Percentiles rank a stretch among this genome's conserved stretches.
phyloP scores from a whole-genome alignment of 2,797 vertebrate genomes.

The Eurystomus glaucurus region DNA sequence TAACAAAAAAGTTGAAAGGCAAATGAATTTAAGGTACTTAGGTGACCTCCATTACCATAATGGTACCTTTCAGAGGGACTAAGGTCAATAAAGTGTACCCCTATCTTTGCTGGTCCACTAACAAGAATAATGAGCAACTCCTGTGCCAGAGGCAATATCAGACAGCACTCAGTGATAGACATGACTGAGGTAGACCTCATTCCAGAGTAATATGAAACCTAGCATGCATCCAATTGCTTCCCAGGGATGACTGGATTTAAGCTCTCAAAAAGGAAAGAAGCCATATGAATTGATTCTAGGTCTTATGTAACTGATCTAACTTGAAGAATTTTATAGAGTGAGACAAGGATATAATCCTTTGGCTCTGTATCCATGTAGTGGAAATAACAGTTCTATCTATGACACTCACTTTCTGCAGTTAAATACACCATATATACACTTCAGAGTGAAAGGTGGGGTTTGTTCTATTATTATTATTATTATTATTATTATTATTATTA shows the following conservation, averaged over 20 bases:
- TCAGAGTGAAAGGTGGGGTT: neutral
- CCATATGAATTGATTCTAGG: accelerated
- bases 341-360: neutral
- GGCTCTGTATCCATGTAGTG: neutral
- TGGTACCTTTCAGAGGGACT: neutral
- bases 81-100: neutral
- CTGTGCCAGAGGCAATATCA: neutral
- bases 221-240: neutral
- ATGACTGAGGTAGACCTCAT: neutral
- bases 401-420: neutral
- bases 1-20: neutral
- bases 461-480: neutral
- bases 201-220: neutral
- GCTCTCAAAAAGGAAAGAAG: neutral
- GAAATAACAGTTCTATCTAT: neutral
- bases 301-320: neutral
- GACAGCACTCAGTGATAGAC: neutral
- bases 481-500: neutral
- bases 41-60: neutral
- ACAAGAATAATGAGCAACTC: neutral
- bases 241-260: neutral
- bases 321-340: neutral
- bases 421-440: neutral
- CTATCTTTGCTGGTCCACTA: neutral
- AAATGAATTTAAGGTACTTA: neutral